Conservation (phyloP, 2,888 invertebrate species). For the Volucella inanis region DNA sequence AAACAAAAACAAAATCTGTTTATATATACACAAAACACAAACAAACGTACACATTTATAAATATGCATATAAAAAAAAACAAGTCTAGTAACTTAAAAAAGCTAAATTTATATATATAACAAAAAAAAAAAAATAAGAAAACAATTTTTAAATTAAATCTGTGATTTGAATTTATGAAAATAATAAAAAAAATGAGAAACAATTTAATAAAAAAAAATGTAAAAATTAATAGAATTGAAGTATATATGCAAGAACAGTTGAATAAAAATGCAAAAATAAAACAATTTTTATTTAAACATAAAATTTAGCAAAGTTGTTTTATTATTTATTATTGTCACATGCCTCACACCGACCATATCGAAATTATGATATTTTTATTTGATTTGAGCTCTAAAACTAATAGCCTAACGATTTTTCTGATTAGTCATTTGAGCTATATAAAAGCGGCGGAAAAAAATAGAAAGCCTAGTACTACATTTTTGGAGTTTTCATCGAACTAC, state of each 20-base stretch:
- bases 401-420: too few species aligned
- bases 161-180: slow-evolving; percentile 73
- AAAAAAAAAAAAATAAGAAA: slow-evolving; percentile 26
- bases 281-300: slow-evolving; percentile 66
- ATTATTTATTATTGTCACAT: too few species aligned
- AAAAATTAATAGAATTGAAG: slow-evolving; percentile 49
- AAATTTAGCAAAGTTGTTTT: background rate
- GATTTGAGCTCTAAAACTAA: too few species aligned
- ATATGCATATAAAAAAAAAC: slow-evolving; percentile 41
- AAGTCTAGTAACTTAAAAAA: slow-evolving; percentile 58
- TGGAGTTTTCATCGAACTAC: too few species aligned
- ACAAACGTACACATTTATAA: slow-evolving; percentile 43
- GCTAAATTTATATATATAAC: slow-evolving; percentile 53
- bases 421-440: too few species aligned
- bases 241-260: slow-evolving; percentile 62
- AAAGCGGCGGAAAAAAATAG: too few species aligned
- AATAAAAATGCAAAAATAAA: slow-evolving; percentile 57
- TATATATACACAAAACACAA: slow-evolving; percentile 25
- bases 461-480: too few species aligned
- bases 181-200: slow-evolving; percentile 33
- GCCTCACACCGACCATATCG: too few species aligned
- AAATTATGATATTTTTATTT: too few species aligned
- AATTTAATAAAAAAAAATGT: slow-evolving; percentile 57
- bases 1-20: slow-evolving; percentile 24
- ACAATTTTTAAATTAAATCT: slow-evolving; percentile 71